These are phyloP conservation scores for Triops longicaudatus DNA, from an alignment of 1,140 invertebrate species.

Conservation along the genomic window DNA sequence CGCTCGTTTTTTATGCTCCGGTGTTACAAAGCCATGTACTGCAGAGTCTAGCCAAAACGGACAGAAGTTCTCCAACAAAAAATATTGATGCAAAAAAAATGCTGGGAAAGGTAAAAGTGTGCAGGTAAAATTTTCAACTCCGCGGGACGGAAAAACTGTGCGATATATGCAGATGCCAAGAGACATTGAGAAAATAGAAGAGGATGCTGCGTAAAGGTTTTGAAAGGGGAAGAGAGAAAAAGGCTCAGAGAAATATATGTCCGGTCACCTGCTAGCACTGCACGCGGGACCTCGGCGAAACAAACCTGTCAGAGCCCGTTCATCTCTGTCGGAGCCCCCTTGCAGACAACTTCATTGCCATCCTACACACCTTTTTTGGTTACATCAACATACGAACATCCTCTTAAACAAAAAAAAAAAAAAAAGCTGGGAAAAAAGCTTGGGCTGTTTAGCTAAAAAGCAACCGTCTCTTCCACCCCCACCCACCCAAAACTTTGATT, in stretches of 20 bases:
- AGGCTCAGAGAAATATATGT: conserved; percentile 12
- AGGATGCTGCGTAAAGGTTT: conserved; percentile 1
- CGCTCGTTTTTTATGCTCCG: background rate
- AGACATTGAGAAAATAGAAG: background rate
- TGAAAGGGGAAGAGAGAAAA: background rate
- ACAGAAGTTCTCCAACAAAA: background rate
- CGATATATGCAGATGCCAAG: conserved; percentile 1
- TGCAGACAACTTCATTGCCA: conserved; percentile 11
- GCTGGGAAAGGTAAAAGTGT: background rate
- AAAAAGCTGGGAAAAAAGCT: background rate
- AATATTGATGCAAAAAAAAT: background rate
- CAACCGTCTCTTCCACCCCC: too few species aligned
- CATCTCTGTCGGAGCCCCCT: conserved; percentile 13
- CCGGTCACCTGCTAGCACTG: conserved; percentile 9
- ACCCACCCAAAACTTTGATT: background rate
- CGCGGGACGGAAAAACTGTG: conserved; percentile 4
- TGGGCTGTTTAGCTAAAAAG: background rate
- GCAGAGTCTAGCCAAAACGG: background rate
- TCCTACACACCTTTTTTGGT: conserved; percentile 15
- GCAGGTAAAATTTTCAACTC: background rate
- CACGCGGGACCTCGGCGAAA: conserved; percentile 13
- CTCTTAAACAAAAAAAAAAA: background rate
- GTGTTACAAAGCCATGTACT: background rate
- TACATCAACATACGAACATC: conserved; percentile 7
- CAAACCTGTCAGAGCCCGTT: conserved; percentile 14